A percentile compares a stretch with the other conserved stretches of the same genome.
Conservation (phyloP, 2,113 vertebrate genomes). For the Pluvianellus socialis region DNA sequence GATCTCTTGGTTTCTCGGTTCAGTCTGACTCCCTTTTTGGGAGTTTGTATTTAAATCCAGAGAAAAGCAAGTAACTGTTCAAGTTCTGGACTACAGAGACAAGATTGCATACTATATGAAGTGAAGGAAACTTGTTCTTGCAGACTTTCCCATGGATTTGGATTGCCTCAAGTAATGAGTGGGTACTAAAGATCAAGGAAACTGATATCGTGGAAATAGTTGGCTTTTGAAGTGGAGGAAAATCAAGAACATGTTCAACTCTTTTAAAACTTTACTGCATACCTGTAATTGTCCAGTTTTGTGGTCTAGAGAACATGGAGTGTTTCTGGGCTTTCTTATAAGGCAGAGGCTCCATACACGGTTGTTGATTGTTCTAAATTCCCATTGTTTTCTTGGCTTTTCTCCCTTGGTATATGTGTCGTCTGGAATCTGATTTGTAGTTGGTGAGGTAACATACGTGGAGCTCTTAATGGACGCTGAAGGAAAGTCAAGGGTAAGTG, state of each 20-base stretch:
- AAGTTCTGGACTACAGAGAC: background rate
- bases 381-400: conserved; percentile 99
- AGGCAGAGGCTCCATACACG: conserved; percentile 91
- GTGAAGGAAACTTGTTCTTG: background rate
- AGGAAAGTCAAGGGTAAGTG: conserved; percentile 99
- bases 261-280: conserved; percentile 86
- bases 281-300: conserved; percentile 91
- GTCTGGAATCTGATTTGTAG: conserved; percentile 99
- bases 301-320: conserved; percentile 85
- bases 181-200: conserved; percentile 44
- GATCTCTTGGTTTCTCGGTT: background rate
- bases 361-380: conserved; percentile 99
- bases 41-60: background rate
- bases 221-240: conserved; percentile 66
- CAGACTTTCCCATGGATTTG: conserved; percentile 59
- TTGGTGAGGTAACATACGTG: conserved; percentile 99
- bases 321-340: conserved; percentile 90
- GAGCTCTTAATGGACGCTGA: conserved; percentile 99
- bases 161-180: conserved; percentile 62
- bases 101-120: no score
- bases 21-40: background rate
- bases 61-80: background rate
- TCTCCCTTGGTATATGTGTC: conserved; percentile 99
- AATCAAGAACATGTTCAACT: conserved; percentile 68
- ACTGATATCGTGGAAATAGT: conserved; percentile 15